Evolutionary conservation across 2,113 vertebrate genomes (phyloP).

Genomic region (Oryzias woworae): DNA sequence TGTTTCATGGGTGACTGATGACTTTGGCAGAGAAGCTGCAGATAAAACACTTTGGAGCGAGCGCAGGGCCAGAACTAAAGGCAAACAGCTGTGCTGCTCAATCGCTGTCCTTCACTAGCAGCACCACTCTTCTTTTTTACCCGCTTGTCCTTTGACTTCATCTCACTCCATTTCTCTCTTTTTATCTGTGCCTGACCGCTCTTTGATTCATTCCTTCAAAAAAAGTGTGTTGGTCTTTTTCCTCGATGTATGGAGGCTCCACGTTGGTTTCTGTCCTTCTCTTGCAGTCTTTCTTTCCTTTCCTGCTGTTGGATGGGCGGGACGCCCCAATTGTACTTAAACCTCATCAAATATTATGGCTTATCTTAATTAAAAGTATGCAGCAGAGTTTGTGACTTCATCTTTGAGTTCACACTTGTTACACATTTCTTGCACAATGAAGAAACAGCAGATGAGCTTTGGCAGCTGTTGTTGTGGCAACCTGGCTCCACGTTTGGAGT

Average conservation of each 20-base stretch:
- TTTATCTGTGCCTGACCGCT: neutral
- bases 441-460: constrained; percentile 51
- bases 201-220: neutral
- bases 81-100: constrained; percentile 72
- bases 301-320: constrained; percentile 54
- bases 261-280: neutral
- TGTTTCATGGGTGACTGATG: constrained; percentile 74
- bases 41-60: constrained; percentile 70
- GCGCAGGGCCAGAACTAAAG: constrained; percentile 74
- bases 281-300: neutral
- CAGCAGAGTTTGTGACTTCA: constrained; percentile 35
- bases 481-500: constrained; percentile 40
- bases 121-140: neutral
- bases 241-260: neutral
- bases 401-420: constrained; percentile 54
- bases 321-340: constrained; percentile 30
- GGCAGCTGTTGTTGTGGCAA: constrained; percentile 50
- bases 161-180: neutral
- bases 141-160: neutral
- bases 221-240: neutral
- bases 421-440: constrained; percentile 51
- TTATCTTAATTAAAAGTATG: constrained; percentile 57
- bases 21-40: constrained; percentile 67
- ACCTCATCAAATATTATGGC: constrained; percentile 63
- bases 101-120: constrained; percentile 20